Percentiles rank a stretch among this genome's conserved stretches.
Evolutionary conservation across 2,797 vertebrate species (phyloP).

Genomic region (Lacerta agilis): DNA sequence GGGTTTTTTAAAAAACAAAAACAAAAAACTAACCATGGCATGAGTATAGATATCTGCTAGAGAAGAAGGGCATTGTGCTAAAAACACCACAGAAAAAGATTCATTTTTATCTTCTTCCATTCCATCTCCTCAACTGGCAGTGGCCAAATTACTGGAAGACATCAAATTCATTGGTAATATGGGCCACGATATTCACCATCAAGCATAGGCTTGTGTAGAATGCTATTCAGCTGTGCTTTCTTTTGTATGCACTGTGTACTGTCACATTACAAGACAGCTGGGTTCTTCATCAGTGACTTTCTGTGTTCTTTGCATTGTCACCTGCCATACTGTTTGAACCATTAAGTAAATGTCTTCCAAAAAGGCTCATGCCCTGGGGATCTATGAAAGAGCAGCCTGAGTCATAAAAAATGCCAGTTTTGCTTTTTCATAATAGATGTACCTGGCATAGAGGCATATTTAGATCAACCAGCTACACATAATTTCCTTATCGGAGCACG

Average conservation of each 20-base stretch:
- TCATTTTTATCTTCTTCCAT: neutral
- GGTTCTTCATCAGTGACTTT: conserved; percentile 52
- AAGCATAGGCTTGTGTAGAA: neutral
- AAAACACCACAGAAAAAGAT: neutral
- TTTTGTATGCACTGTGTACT: neutral
- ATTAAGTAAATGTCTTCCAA: conserved; percentile 63
- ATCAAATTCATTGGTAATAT: neutral
- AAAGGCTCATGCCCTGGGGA: conserved; percentile 57
- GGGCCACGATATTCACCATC: neutral
- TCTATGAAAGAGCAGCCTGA: conserved; percentile 57
- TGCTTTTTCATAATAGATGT: conserved; percentile 58
- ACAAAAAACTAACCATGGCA: neutral
- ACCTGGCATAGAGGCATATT: conserved; percentile 53
- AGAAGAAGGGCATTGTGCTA: neutral
- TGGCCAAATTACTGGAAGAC: neutral
- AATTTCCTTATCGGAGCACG: conserved; percentile 16
- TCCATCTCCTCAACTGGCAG: neutral
- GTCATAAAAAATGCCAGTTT: conserved; percentile 61
- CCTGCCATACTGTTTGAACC: conserved; percentile 67
- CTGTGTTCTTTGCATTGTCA: conserved; percentile 52
- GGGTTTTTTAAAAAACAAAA: neutral
- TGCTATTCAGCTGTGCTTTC: neutral
- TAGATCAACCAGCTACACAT: conserved; percentile 32
- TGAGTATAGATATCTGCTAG: neutral
- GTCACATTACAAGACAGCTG: conserved; percentile 29